These are phyloP conservation scores for Philopedon plagiatum DNA, from an alignment of 2,888 invertebrate genomes.

Conservation along the genomic window DNA sequence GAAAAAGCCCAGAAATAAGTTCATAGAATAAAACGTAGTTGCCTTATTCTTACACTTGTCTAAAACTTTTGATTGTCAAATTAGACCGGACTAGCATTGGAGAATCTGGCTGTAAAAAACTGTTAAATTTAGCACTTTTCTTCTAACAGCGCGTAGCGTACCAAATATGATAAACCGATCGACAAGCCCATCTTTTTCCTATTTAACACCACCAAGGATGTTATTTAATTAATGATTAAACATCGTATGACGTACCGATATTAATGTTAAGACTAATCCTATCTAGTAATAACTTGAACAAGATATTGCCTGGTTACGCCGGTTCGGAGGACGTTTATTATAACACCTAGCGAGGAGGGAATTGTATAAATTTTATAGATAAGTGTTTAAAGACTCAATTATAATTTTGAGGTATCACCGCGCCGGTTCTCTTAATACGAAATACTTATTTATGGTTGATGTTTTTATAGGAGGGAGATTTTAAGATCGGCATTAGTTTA, in stretches of 20 bases:
- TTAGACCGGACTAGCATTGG: too few relatives aligned
- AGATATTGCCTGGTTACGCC: conserved; percentile 32
- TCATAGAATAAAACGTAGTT: too few relatives aligned
- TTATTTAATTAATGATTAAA: conserved; percentile 26
- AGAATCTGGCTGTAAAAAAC: too few relatives aligned
- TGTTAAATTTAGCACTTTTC: too few relatives aligned
- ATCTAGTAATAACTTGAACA: conserved; percentile 33
- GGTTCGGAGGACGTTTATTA: conserved; percentile 20
- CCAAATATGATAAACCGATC: background rate
- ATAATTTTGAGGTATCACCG: conserved; percentile 13
- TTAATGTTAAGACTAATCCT: conserved; percentile 22
- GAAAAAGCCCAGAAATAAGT: too few relatives aligned
- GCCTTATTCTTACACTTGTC: too few relatives aligned
- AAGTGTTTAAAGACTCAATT: conserved; percentile 33
- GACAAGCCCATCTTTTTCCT: background rate
- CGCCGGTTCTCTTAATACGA: background rate
- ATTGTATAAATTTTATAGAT: conserved; percentile 22
- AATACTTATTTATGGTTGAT: background rate
- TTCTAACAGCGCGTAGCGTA: too few relatives aligned
- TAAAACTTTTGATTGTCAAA: too few relatives aligned
- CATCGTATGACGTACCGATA: conserved; percentile 10
- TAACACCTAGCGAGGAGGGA: conserved; percentile 18
- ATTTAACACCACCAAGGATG: conserved; percentile 1
- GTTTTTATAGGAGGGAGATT: background rate
- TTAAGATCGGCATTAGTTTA: too few relatives aligned